Evolutionary conservation across 1,140 invertebrate species (phyloP).

Genomic region (Heliconius congener): DNA sequence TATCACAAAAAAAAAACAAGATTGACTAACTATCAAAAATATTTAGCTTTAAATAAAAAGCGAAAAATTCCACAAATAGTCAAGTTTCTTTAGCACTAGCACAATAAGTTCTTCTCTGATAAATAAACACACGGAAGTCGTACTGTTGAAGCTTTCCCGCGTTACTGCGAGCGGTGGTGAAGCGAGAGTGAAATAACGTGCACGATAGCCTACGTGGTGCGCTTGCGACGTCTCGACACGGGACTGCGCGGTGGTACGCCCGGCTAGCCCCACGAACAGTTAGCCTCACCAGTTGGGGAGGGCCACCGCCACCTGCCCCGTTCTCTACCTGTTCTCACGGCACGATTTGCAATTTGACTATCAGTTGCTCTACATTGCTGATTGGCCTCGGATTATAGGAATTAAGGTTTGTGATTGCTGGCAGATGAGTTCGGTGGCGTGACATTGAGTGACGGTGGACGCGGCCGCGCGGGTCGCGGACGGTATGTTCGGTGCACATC

Average conservation of each 20-base stretch:
- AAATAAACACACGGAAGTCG: slow-evolving; percentile 25
- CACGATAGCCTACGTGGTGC: slow-evolving; percentile 59
- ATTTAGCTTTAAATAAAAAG: slow-evolving; percentile 32
- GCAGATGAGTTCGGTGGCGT: slow-evolving; percentile 54
- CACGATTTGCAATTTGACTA: slow-evolving; percentile 63
- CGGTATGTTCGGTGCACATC: slow-evolving; percentile 55
- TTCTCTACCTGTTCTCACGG: slow-evolving; percentile 72
- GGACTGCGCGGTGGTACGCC: slow-evolving; percentile 63
- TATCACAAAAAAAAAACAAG: slow-evolving; percentile 59
- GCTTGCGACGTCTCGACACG: slow-evolving; percentile 53
- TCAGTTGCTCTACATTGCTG: slow-evolving; percentile 75
- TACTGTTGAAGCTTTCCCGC: slow-evolving; percentile 44
- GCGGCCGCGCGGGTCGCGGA: slow-evolving; percentile 52
- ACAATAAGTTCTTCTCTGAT: slow-evolving; percentile 31
- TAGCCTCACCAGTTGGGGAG: slow-evolving; percentile 60
- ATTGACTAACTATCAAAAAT: slow-evolving; percentile 37
- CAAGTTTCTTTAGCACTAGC: slow-evolving; percentile 43
- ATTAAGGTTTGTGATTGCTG: slow-evolving; percentile 56
- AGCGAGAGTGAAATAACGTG: slow-evolving; percentile 27
- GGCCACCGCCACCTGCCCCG: slow-evolving; percentile 61
- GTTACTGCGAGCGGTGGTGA: slow-evolving; percentile 32
- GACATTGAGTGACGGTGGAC: slow-evolving; percentile 64
- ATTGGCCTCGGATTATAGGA: slow-evolving; percentile 72
- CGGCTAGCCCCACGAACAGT: slow-evolving; percentile 62
- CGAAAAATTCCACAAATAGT: slow-evolving; percentile 25